A percentile compares a stretch with the other conserved stretches of the same genome.
Conservation (phyloP, 2,797 vertebrate genomes). For the Lithobates pipiens region DNA sequence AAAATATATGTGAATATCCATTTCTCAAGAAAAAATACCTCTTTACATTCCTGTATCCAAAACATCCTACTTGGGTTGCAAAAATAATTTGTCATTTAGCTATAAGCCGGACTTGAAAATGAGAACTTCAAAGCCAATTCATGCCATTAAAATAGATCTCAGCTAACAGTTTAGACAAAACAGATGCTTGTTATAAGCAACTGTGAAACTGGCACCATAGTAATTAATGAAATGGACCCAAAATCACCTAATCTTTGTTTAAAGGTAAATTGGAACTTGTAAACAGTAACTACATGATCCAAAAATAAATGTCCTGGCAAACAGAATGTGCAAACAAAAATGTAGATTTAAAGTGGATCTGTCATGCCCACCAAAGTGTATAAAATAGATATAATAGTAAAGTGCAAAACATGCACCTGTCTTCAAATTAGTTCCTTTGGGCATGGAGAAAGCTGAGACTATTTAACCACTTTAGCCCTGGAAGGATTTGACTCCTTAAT, state of each 20-base stretch:
- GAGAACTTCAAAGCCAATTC: constrained; percentile 12
- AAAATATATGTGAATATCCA: background rate
- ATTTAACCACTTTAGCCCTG: too few relatives aligned
- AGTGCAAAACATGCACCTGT: background rate
- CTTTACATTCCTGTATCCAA: background rate
- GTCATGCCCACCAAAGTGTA: too few relatives aligned
- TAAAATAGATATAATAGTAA: background rate
- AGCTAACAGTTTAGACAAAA: constrained; percentile 18
- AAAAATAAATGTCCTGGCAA: background rate
- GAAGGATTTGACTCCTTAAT: too few relatives aligned
- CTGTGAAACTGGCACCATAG: background rate
- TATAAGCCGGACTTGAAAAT: background rate
- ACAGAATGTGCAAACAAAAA: background rate
- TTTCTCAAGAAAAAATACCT: too few relatives aligned
- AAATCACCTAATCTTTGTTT: background rate
- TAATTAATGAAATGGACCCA: constrained; percentile 5
- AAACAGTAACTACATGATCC: background rate
- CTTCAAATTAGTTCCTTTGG: background rate
- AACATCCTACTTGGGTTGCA: background rate
- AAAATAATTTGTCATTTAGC: background rate
- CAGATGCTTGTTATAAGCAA: constrained; percentile 15
- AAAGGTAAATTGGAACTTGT: background rate
- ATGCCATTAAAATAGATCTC: background rate
- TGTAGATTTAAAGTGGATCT: background rate
- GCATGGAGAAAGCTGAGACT: too few relatives aligned